phyloP scores from a whole-genome alignment of 1,140 invertebrate genomes.

The Drosophila littoralis region DNA sequence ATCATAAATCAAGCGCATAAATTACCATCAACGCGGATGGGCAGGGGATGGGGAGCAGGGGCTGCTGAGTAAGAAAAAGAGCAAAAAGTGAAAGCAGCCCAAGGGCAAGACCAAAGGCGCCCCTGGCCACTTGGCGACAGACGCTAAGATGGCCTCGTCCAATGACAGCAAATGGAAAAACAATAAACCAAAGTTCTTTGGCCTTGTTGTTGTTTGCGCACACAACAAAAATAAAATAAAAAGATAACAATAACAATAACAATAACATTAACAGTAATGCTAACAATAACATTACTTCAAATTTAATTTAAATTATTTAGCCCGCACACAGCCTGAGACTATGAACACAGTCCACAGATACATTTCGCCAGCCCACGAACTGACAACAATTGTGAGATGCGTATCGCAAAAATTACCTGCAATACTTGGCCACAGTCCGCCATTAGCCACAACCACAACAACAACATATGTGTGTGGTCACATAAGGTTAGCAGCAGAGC shows the following conservation, averaged over 20 bases:
- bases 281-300: conserved; percentile 80
- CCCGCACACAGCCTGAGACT: conserved; percentile 23
- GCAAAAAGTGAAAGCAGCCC: background rate
- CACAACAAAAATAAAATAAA: conserved; percentile 31
- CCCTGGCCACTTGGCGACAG: conserved; percentile 4
- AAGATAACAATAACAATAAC: conserved; percentile 72
- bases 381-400: conserved; percentile 70
- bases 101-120: background rate
- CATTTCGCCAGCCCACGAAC: background rate
- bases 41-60: conserved; percentile 2
- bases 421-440: conserved; percentile 50
- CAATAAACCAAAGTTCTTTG: conserved; percentile 50
- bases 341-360: background rate
- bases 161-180: conserved; percentile 68
- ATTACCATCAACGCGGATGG: conserved; percentile 36
- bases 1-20: conserved; percentile 76
- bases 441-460: conserved; percentile 51
- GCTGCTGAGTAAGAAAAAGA: background rate
- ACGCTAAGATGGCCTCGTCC: conserved; percentile 1
- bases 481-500: too few species aligned
- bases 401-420: conserved; percentile 73
- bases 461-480: conserved; percentile 8
- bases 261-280: conserved; percentile 69
- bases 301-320: conserved; percentile 82
- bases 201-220: conserved; percentile 7